Conservation (phyloP, 2,888 invertebrate genomes). For the Mimachlamys varia region DNA sequence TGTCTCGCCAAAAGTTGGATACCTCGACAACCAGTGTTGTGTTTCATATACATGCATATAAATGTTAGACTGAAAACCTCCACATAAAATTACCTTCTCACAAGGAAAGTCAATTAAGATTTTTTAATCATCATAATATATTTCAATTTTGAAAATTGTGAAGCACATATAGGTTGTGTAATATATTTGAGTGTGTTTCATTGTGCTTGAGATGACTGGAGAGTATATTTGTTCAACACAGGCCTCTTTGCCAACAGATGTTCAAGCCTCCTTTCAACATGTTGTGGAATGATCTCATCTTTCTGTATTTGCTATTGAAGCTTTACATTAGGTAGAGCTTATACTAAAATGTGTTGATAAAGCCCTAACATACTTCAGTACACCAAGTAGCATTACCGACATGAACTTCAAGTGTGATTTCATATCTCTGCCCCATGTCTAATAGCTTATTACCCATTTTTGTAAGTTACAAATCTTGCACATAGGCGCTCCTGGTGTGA, state of each 20-base stretch:
- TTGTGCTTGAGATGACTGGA: neutral
- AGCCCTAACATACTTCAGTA: neutral
- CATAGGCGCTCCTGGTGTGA: conserved; percentile 3
- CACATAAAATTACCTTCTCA: too few relatives aligned
- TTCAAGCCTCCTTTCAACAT: conserved; percentile 4
- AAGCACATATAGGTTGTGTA: neutral
- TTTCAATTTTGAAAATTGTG: neutral
- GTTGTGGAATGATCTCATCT: conserved; percentile 12
- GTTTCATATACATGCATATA: neutral
- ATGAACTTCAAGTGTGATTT: neutral
- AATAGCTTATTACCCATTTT: conserved; percentile 9
- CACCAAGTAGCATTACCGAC: neutral
- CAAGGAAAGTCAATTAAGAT: neutral
- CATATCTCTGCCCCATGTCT: neutral
- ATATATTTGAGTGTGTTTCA: neutral
- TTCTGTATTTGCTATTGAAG: conserved; percentile 18
- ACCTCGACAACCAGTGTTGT: neutral
- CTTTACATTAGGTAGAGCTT: neutral
- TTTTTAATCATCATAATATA: neutral
- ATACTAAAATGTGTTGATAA: neutral
- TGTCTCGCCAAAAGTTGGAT: conserved; percentile 12
- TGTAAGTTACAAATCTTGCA: neutral
- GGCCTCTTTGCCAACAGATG: neutral
- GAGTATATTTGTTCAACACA: neutral
- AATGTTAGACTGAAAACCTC: too few relatives aligned